Evolutionary conservation across 2,113 vertebrate genomes (phyloP).

Genomic region (Indri indri): DNA sequence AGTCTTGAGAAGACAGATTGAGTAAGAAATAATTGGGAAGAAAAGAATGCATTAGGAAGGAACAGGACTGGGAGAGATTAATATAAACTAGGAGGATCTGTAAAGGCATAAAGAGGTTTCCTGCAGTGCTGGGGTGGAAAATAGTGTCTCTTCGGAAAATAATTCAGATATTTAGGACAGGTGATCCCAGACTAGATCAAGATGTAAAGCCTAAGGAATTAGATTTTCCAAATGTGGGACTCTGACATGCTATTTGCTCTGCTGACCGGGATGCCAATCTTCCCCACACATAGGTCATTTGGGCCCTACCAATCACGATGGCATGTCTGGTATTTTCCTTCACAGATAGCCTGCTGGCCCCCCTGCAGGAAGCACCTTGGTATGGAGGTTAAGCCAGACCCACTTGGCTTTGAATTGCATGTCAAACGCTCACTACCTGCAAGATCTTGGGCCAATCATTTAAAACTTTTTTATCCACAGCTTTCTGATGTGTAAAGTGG

Average conservation of each 20-base stretch:
- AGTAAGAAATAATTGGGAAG: neutral
- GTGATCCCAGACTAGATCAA: neutral
- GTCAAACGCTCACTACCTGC: neutral
- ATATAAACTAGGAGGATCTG: neutral
- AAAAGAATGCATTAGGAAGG: neutral
- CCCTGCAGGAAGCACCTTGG: neutral
- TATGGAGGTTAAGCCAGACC: neutral
- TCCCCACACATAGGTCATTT: neutral
- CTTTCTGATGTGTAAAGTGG: slow-evolving; percentile 27
- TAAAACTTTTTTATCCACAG: neutral
- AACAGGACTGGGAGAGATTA: neutral
- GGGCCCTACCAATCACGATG: neutral
- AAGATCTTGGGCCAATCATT: neutral
- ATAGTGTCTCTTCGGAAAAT: neutral
- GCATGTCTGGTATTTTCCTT: slow-evolving; percentile 11
- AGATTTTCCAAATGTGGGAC: neutral
- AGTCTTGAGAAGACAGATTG: neutral
- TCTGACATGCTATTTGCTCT: slow-evolving; percentile 16
- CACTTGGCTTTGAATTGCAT: neutral
- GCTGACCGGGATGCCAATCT: neutral
- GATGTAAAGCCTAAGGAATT: slow-evolving; percentile 17
- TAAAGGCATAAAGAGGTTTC: neutral
- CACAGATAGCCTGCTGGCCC: neutral
- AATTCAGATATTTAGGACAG: slow-evolving; percentile 29
- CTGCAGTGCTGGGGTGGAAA: neutral